These are phyloP conservation scores for Gila robusta DNA, from an alignment of 2,797 vertebrate species.

Conservation along the genomic window DNA sequence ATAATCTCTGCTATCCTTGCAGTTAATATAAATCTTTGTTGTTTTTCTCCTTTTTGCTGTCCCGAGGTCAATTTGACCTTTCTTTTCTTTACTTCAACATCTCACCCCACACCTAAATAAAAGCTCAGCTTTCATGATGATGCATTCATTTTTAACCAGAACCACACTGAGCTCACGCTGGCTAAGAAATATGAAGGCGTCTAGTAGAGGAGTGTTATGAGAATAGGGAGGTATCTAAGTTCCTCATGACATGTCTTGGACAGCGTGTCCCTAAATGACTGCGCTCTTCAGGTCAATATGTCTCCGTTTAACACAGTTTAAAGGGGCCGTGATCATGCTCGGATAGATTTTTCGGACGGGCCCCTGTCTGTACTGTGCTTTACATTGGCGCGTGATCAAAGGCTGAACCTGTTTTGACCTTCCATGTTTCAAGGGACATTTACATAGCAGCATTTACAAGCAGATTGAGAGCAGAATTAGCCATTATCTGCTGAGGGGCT, in stretches of 20 bases:
- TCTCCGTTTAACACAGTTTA: conserved; percentile 37
- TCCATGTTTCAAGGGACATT: conserved; percentile 32
- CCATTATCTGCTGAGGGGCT: conserved; percentile 42
- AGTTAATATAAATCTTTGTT: conserved; percentile 28
- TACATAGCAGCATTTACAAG: conserved; percentile 41
- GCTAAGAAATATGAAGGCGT: not conserved
- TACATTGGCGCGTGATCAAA: conserved; percentile 48
- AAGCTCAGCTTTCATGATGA: conserved; percentile 27
- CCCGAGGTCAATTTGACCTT: not conserved
- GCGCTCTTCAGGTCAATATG: conserved; percentile 28
- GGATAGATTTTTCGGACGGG: conserved; percentile 17
- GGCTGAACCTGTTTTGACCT: conserved; percentile 40
- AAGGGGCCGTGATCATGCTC: conserved; percentile 18
- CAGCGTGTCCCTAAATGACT: conserved; percentile 34
- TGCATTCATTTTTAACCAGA: conserved; percentile 36
- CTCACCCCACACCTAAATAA: conserved; percentile 2
- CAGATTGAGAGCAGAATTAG: conserved; percentile 29
- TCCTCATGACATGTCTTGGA: conserved; percentile 38
- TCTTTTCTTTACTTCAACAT: not conserved
- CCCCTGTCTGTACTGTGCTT: conserved; percentile 33
- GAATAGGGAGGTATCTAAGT: not conserved
- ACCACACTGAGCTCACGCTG: not conserved
- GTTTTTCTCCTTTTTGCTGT: not conserved
- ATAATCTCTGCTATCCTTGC: not conserved
- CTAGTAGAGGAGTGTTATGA: conserved; percentile 20